These are phyloP conservation scores for Psophia crepitans DNA, from an alignment of 2,113 vertebrate genomes.

Conservation along the genomic window DNA sequence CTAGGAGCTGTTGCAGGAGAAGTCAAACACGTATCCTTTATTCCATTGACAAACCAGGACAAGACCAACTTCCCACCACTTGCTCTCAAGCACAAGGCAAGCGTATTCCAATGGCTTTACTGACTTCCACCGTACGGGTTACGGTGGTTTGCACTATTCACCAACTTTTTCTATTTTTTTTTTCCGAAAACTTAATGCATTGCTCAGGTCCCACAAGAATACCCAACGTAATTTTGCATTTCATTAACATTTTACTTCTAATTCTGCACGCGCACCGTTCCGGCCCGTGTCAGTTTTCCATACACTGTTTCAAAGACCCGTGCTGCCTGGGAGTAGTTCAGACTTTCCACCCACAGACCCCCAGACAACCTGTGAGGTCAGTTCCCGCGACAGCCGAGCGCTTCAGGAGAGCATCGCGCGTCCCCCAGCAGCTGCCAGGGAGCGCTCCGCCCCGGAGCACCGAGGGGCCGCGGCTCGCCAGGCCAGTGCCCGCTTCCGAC, in stretches of 20 bases:
- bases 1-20: rapidly evolving
- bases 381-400: rapidly evolving
- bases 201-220: neutral
- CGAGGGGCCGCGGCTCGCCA: too few species aligned
- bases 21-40: neutral
- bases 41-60: neutral
- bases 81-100: neutral
- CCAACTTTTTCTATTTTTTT: too few species aligned
- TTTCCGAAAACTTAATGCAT: rapidly evolving
- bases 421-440: too few species aligned
- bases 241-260: too few species aligned
- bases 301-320: rapidly evolving
- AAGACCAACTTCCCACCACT: neutral
- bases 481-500: too few species aligned
- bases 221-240: rapidly evolving
- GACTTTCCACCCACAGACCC: neutral
- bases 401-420: too few species aligned
- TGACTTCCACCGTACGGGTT: rapidly evolving
- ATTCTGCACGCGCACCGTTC: rapidly evolving
- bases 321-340: neutral
- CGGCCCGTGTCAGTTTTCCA: neutral
- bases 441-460: too few species aligned
- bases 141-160: neutral
- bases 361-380: rapidly evolving
- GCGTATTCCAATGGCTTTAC: rapidly evolving